These are phyloP conservation scores for Cichlasoma orientale DNA, from an alignment of 2,797 vertebrate genomes.

Conservation along the genomic window DNA sequence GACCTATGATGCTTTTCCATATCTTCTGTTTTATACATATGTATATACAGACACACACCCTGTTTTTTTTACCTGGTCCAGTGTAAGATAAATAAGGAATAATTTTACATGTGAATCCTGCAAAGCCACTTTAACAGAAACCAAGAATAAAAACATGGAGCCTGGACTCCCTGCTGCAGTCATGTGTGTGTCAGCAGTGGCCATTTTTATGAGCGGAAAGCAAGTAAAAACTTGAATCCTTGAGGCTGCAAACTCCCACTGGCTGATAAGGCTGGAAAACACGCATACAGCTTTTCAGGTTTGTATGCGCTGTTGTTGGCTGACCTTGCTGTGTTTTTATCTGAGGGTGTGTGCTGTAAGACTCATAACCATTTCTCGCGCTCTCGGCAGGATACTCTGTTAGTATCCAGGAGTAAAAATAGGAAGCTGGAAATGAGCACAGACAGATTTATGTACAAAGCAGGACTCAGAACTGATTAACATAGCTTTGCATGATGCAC, in stretches of 20 bases:
- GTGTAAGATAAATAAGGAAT: too few relatives aligned
- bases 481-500: neutral
- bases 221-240: neutral
- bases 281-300: constrained; percentile 82
- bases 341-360: accelerated
- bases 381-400: constrained; percentile 87
- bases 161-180: too few relatives aligned
- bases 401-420: neutral
- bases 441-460: neutral
- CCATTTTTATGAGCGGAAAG: neutral
- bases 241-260: neutral
- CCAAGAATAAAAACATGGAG: too few relatives aligned
- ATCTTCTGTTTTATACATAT: too few relatives aligned
- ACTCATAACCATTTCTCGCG: neutral
- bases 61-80: too few relatives aligned
- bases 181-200: too few relatives aligned
- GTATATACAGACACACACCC: too few relatives aligned
- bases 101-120: too few relatives aligned
- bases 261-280: neutral
- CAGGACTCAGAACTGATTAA: neutral
- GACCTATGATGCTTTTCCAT: neutral
- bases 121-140: too few relatives aligned
- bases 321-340: neutral
- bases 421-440: neutral
- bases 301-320: neutral